Conservation (phyloP, 2,113 vertebrate genomes). For the Megaceryle torquata region DNA sequence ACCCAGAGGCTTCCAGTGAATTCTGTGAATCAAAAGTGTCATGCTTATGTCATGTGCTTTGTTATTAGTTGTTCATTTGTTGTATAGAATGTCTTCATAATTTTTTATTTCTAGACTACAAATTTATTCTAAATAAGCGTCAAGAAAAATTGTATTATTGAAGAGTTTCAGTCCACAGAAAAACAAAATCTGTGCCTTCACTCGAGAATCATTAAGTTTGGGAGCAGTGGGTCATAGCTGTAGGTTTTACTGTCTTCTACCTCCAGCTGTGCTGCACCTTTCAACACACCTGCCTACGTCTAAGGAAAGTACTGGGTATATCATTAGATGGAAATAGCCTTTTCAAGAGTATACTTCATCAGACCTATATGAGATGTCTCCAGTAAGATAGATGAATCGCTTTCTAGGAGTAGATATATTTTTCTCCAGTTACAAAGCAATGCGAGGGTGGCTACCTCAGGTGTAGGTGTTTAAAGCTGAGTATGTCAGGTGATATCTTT, state of each 20-base stretch:
- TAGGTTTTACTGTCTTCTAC: background rate
- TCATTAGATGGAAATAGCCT: background rate
- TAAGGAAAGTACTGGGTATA: background rate
- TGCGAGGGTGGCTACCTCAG: background rate
- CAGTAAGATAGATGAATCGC: background rate
- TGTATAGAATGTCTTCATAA: background rate
- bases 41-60: background rate
- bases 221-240: background rate
- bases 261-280: background rate
- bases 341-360: background rate
- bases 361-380: background rate
- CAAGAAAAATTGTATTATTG: background rate
- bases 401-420: background rate
- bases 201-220: background rate
- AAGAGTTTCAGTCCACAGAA: background rate
- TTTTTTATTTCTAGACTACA: background rate
- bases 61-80: background rate
- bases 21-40: background rate
- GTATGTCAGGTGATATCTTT: background rate
- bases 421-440: background rate
- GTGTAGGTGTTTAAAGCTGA: background rate
- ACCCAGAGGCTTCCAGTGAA: background rate
- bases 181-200: background rate
- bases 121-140: background rate
- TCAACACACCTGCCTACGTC: background rate